phyloP scores from a whole-genome alignment of 2,888 invertebrate genomes.

The Agrypnus murinus region DNA sequence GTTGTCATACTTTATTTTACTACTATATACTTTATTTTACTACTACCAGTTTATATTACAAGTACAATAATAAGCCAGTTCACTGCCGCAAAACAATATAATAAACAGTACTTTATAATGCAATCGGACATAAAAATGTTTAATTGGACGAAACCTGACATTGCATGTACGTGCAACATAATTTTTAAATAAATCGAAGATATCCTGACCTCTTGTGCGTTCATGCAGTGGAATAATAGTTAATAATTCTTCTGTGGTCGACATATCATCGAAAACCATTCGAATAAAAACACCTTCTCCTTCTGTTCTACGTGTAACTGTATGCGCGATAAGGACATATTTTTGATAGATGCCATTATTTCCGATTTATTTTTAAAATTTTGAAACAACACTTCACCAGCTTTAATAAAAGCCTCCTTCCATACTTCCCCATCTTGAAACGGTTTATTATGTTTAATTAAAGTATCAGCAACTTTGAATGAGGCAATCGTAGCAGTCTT shows the following conservation, averaged over 20 bases:
- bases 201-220: slow-evolving; percentile 54
- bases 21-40: too few species aligned
- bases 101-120: too few species aligned
- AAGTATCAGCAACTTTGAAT: slow-evolving; percentile 20
- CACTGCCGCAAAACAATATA: too few species aligned
- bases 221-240: slow-evolving; percentile 54
- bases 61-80: too few species aligned
- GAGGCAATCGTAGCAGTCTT: slow-evolving; percentile 47
- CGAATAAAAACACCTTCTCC: too few species aligned
- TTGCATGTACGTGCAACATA: slow-evolving; percentile 46
- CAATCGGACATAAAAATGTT: too few species aligned
- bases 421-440: slow-evolving; percentile 52
- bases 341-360: slow-evolving; percentile 34
- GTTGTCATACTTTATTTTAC: too few species aligned
- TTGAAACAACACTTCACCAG: slow-evolving; percentile 45
- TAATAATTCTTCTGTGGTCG: slow-evolving; percentile 43
- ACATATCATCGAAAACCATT: slow-evolving; percentile 44
- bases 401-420: slow-evolving; percentile 55
- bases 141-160: too few species aligned
- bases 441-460: slow-evolving; percentile 52
- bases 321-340: too few species aligned
- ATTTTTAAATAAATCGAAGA: slow-evolving; percentile 52
- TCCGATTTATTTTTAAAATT: too few species aligned
- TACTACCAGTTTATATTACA: too few species aligned
- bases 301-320: too few species aligned